Evolutionary conservation across 2,113 vertebrate species (phyloP).

Genomic region (Ammospiza nelsoni): DNA sequence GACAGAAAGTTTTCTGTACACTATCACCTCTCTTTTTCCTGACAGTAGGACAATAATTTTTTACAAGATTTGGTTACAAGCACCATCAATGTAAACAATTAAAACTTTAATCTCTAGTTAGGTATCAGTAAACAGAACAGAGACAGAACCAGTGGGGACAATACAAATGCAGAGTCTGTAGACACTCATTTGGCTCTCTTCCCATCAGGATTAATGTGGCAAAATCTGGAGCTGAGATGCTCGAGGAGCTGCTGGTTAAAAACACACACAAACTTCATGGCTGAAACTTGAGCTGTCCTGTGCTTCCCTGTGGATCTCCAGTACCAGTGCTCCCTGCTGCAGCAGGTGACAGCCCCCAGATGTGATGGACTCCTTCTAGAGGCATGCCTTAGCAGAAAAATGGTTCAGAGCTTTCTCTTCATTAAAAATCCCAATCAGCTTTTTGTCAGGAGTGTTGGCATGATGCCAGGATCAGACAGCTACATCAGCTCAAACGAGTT

Average conservation of each 20-base stretch:
- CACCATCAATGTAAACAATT: constrained; percentile 22
- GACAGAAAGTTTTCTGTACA: not conserved
- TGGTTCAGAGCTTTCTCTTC: not conserved
- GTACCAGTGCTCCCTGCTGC: not conserved
- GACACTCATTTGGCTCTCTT: not conserved
- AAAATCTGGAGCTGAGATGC: not conserved
- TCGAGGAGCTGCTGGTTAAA: not conserved
- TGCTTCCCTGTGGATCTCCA: not conserved
- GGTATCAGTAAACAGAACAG: not conserved
- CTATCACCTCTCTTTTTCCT: not conserved
- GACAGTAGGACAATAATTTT: not conserved
- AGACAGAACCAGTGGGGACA: not conserved
- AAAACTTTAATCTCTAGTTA: not conserved
- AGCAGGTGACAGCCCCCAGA: not conserved
- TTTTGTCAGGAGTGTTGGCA: not conserved
- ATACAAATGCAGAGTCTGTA: not conserved
- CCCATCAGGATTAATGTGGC: not conserved
- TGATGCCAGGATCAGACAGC: not conserved
- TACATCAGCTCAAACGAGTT: not conserved
- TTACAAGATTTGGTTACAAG: constrained; percentile 5
- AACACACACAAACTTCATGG: not conserved
- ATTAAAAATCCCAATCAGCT: not conserved
- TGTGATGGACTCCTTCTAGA: not conserved
- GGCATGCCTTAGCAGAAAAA: not conserved
- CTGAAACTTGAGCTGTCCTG: not conserved